These are phyloP conservation scores for Pandemis corylana DNA, from an alignment of 2,888 invertebrate species.

Conservation along the genomic window DNA sequence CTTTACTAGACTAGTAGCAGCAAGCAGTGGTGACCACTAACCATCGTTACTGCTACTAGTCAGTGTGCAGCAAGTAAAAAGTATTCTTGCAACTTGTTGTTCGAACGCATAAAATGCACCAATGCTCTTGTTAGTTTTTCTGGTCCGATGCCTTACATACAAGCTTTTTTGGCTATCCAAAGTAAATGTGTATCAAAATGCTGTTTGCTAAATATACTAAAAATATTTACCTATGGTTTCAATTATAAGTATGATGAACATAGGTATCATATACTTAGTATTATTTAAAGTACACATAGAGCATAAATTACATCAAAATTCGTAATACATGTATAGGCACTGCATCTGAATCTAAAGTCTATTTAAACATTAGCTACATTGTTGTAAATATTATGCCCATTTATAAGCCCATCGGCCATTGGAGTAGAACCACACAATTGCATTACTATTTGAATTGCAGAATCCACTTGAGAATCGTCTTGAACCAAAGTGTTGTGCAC, in stretches of 20 bases:
- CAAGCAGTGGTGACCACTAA: too few species aligned
- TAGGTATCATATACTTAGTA: slow-evolving; percentile 1
- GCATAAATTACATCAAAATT: slow-evolving; percentile 29
- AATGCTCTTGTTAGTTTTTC: neutral
- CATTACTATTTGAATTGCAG: too few species aligned
- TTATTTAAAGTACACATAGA: slow-evolving; percentile 9
- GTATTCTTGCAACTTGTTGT: neutral
- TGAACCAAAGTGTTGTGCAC: neutral
- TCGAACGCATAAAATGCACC: neutral
- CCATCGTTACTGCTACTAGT: too few species aligned
- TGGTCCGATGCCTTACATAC: neutral
- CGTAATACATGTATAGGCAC: slow-evolving; percentile 33
- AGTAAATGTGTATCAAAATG: slow-evolving; percentile 17
- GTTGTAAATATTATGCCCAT: slow-evolving; percentile 1
- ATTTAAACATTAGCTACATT: neutral
- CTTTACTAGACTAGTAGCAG: too few species aligned
- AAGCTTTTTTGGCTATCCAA: slow-evolving; percentile 4
- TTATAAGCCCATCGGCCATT: neutral
- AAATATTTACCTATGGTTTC: slow-evolving; percentile 10
- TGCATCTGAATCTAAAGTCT: slow-evolving; percentile 29
- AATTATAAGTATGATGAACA: slow-evolving; percentile 4
- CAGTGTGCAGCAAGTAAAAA: neutral
- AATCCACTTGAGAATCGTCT: neutral
- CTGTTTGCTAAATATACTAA: slow-evolving; percentile 14
- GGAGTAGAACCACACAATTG: neutral